Evolutionary conservation across 1,140 invertebrate species (phyloP).

Genomic region (Orchestia grillus): DNA sequence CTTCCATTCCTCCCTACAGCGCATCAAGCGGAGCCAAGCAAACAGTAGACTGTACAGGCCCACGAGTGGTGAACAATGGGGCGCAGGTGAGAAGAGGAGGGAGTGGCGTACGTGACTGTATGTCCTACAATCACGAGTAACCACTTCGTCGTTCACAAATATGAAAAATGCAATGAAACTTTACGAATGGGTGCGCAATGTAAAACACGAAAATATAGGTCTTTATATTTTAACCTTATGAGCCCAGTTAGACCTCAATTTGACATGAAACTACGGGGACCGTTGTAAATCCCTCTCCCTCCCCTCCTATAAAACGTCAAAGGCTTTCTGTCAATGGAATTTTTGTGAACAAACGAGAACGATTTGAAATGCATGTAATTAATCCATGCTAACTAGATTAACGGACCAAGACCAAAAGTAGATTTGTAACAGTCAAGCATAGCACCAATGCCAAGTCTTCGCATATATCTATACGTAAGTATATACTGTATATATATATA

Average conservation of each 20-base stretch:
- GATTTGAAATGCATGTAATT: background rate
- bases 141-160: background rate
- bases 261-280: background rate
- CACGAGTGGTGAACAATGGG: background rate
- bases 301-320: background rate
- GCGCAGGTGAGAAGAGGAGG: background rate
- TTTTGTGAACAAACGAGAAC: background rate
- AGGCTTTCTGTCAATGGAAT: background rate
- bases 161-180: background rate
- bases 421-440: background rate
- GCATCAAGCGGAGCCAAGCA: slow-evolving; percentile 16
- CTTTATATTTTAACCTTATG: background rate
- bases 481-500: background rate
- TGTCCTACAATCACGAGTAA: background rate
- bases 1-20: background rate
- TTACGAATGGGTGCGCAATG: background rate
- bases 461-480: background rate
- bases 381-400: background rate
- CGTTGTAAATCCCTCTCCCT: background rate
- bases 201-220: background rate
- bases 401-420: background rate
- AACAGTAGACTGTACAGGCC: background rate
- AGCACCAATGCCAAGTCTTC: slow-evolving; percentile 24
- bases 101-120: background rate
- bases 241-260: background rate